Percentiles rank a stretch among this genome's conserved stretches.
phyloP scores from a whole-genome alignment of 2,113 vertebrate genomes.

The Oryzias javanicus region DNA sequence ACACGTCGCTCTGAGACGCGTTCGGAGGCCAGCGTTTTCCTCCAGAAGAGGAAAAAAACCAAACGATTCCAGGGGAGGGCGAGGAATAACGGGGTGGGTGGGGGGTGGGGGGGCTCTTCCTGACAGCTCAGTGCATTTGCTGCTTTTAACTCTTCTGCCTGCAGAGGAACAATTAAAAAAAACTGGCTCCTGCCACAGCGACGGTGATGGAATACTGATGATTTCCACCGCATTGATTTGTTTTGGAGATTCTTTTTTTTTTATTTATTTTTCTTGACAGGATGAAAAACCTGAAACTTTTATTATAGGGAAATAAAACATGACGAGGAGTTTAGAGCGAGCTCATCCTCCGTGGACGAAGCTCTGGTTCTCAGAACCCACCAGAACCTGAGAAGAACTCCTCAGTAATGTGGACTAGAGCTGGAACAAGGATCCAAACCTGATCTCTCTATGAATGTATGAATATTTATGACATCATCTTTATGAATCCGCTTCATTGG shows the following conservation, averaged over 20 bases:
- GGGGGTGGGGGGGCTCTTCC: conserved; percentile 39
- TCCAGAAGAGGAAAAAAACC: conserved; percentile 19
- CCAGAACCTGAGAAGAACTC: too few relatives aligned
- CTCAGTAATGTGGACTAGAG: too few relatives aligned
- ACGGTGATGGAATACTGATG: conserved; percentile 66
- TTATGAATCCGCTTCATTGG: too few relatives aligned
- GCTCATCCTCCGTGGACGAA: too few relatives aligned
- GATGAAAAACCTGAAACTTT: conserved; percentile 22
- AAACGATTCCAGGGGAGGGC: conserved; percentile 42
- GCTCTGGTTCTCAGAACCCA: too few relatives aligned
- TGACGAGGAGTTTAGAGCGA: too few relatives aligned
- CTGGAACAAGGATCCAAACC: too few relatives aligned
- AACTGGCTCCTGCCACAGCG: conserved; percentile 23
- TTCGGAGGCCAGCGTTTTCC: conserved; percentile 23
- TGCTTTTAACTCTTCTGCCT: conserved; percentile 40
- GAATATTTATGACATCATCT: too few relatives aligned
- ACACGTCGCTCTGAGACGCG: conserved; percentile 48
- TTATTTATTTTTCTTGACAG: neutral
- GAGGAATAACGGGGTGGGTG: conserved; percentile 47
- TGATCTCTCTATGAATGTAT: too few relatives aligned
- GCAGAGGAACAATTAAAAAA: conserved; percentile 66
- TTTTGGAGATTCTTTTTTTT: conserved; percentile 22
- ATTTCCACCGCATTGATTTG: conserved; percentile 36
- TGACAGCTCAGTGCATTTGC: conserved; percentile 43
- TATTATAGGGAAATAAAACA: too few relatives aligned